Evolutionary conservation across 2,797 vertebrate genomes (phyloP), one percentile per base, ranked within the genome.

Genomic region (Sebastes aleutianus): DNA sequence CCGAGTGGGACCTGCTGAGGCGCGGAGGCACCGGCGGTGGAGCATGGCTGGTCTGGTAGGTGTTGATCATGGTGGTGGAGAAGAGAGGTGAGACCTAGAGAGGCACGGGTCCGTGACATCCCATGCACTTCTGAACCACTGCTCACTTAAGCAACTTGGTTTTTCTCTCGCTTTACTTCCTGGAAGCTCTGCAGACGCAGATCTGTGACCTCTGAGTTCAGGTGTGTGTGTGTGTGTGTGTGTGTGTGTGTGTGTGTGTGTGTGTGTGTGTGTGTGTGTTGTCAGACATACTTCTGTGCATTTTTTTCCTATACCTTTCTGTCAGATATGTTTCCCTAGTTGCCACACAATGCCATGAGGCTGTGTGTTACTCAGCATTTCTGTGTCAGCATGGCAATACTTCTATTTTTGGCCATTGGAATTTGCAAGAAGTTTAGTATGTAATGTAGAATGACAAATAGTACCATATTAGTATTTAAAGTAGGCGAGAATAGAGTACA

Each of bases 1-100:
- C 22, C 4, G 65, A 67, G 5, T 79, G 83, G 61, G 85, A 73
- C 62, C 74, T 78, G 75, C 56, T 56, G 26, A 43, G 64, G 47
- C 96, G 92, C 0, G 96, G 94, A 29, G 95, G 95, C 54, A 95
- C 82, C 12, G 95, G 95, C 4, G 95, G 95, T 11, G 95, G 91
- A 43, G 91, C 89, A 66, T 92, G 58, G 89, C 94, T 95, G 80
- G 89, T 96, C 70, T 95, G 94, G 92, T 92, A 94, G 18, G 96
- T 96, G 94, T 96, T 96, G 86, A 96, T 96, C 95, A 96, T 96
- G 89, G 59, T 86, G 89, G 62, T 86, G 70, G 85, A 85, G 84
- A 74, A 20, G 78, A 71, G 65, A 24, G 64, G 53, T 85, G 79
- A 58, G 61, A 78, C 76, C 64, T 53, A 70, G 76, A 92, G 78